Conservation (phyloP, 2,113 vertebrate species). For the Ciconia maguari region DNA sequence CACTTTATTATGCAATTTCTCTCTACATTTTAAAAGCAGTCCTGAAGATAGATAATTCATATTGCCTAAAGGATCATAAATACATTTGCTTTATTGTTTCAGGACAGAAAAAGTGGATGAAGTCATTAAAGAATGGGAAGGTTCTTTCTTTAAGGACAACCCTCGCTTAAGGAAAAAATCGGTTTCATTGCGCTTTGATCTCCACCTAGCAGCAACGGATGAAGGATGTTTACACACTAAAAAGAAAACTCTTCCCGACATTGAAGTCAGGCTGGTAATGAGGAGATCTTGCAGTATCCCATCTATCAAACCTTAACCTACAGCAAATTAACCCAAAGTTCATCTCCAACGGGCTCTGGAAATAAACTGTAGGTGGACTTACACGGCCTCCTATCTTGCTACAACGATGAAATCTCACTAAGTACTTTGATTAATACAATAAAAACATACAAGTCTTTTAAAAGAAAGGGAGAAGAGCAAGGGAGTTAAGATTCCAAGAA, state of each 20-base stretch:
- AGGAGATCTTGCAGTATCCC: slow-evolving; percentile 92
- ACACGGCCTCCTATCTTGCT: background rate
- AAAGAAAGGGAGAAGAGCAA: background rate
- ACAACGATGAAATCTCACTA: background rate
- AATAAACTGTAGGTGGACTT: background rate
- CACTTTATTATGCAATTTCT: background rate
- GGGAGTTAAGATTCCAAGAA: background rate
- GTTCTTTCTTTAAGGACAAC: slow-evolving; percentile 97
- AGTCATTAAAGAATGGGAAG: slow-evolving; percentile 97
- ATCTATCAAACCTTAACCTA: slow-evolving; percentile 80
- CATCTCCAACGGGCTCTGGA: background rate
- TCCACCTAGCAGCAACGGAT: slow-evolving; percentile 87
- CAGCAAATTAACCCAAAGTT: slow-evolving; percentile 2
- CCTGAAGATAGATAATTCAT: background rate
- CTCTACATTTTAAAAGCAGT: background rate
- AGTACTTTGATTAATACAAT: background rate
- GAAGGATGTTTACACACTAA: slow-evolving; percentile 83
- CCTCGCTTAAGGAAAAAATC: slow-evolving; percentile 95
- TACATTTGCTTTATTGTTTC: slow-evolving; percentile 62
- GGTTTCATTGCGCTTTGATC: slow-evolving; percentile 93
- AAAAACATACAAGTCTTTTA: background rate
- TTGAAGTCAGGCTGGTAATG: slow-evolving; percentile 95
- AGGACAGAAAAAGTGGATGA: slow-evolving; percentile 96
- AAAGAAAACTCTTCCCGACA: slow-evolving; percentile 85
- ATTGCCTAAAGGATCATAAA: background rate